A percentile compares a stretch with the other conserved stretches of the same genome.
Evolutionary conservation across 2,888 invertebrate genomes (phyloP).

Genomic region (Leptinotarsa rubiginosa): DNA sequence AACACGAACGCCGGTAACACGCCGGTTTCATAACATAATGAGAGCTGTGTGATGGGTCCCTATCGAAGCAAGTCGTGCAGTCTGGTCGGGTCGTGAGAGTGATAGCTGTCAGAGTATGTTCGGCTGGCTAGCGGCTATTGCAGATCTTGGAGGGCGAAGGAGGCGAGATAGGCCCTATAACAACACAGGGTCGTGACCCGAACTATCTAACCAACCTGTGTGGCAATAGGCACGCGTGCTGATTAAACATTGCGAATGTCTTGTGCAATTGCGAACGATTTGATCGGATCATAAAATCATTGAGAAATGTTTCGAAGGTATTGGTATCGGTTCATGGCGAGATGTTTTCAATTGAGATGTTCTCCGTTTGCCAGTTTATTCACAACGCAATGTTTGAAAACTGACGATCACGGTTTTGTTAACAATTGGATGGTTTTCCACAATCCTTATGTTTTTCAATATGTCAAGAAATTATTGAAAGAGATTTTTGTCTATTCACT

Average conservation of each 20-base stretch:
- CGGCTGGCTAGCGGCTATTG: conserved; percentile 29
- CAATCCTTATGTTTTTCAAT: no score
- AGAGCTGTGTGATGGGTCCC: conserved; percentile 50
- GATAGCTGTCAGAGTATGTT: conserved; percentile 61
- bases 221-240: conserved; percentile 52
- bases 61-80: conserved; percentile 53
- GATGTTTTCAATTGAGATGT: neutral
- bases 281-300: neutral
- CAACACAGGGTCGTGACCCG: conserved; percentile 53
- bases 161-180: conserved; percentile 40
- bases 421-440: no score
- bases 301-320: neutral
- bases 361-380: neutral
- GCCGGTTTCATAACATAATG: conserved; percentile 56
- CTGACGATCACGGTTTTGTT: no score
- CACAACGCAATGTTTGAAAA: neutral
- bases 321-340: neutral
- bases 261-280: conserved; percentile 19
- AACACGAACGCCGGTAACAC: conserved; percentile 60
- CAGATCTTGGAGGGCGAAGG: conserved; percentile 27
- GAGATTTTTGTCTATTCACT: no score
- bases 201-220: conserved; percentile 45
- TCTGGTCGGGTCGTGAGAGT: conserved; percentile 60
- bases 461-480: no score
- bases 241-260: conserved; percentile 37